Base-by-base conservation (phyloP, 2,113 vertebrate genomes). In the Nycticebus coucang region DNA sequence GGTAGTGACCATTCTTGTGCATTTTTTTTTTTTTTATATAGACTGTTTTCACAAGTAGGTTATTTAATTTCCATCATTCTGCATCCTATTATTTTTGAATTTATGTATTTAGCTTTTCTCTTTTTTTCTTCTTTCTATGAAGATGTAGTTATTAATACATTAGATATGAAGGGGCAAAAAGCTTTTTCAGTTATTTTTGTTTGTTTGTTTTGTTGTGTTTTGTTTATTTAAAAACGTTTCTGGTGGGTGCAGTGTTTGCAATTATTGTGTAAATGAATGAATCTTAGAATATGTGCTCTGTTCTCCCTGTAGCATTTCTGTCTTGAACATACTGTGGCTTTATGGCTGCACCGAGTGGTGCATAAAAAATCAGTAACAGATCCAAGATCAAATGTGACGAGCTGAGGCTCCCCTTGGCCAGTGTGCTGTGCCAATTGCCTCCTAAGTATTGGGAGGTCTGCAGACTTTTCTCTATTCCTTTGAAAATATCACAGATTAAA, bases 111-210 rank as follows among this genome's bases (percentile, higher is more conserved):
- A 93, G 87, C 94, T 88, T 96, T 85, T 91, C 84, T 96, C 95
- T 97, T 95, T 97, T 96, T 97, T 98, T 97, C 72, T 95, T 97
- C 71, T 96, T 92, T 97, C 97, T 98, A 95, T 99, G 98, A 98
- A 98, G 98, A 99, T 99, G 98, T 99, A 98, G 98, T 98, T 97
- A 98, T 98, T 99, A 98, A 98, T 98, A 98, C 98, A 97, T 89
- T 97, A 98, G 97, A 98, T 33, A 28, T 98, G 88, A 98, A 98
- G 98, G 98, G 98, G 96, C 98, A 98, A 97, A 97, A 98, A 98
- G 93, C 97, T 97, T 98, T 97, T 97, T 85, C 79, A 78, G 62
- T 96, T 95, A 92, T 18, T 81, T 74, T 93, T 96, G 95, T 95
- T 13, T 22, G 74, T 94, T 84, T 96, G 80, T 91, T 95, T 11